Percentiles rank a stretch among this genome's conserved stretches.
Evolutionary conservation across 2,113 vertebrate species (phyloP).

Genomic region (Lagopus leucura): DNA sequence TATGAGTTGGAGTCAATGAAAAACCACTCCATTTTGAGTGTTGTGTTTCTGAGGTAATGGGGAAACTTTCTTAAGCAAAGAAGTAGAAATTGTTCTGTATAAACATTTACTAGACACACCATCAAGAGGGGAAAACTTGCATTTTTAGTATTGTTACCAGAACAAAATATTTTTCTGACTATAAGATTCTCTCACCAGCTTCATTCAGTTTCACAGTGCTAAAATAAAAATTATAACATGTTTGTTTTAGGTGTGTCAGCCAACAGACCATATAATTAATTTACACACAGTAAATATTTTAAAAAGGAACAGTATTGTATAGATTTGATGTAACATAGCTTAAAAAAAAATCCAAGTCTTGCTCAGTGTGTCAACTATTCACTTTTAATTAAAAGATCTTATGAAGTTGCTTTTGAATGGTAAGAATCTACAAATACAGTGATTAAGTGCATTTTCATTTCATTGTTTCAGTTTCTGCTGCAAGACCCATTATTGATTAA

Average conservation of each 20-base stretch:
- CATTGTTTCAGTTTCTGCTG: background rate
- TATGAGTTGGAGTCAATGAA: background rate
- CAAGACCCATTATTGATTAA: background rate
- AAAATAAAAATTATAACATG: background rate
- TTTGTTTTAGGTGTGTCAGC: background rate
- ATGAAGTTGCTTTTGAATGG: background rate
- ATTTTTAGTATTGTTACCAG: background rate
- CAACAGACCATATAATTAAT: background rate
- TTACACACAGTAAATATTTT: background rate
- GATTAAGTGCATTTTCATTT: conserved; percentile 22
- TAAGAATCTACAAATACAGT: background rate
- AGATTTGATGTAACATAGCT: background rate
- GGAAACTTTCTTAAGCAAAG: background rate
- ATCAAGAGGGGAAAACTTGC: background rate
- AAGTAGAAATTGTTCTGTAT: background rate
- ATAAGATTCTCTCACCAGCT: background rate
- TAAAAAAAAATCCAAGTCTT: background rate
- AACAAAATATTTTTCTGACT: background rate
- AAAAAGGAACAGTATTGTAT: background rate
- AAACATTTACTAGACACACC: background rate
- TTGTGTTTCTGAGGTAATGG: background rate
- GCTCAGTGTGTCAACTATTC: conserved; percentile 11
- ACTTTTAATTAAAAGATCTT: conserved; percentile 10
- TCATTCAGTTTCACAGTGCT: background rate
- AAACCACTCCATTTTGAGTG: background rate